Evolutionary conservation across 2,113 vertebrate genomes (phyloP), one percentile per base, ranked within the genome.

Genomic region (Brienomyrus longianalis): DNA sequence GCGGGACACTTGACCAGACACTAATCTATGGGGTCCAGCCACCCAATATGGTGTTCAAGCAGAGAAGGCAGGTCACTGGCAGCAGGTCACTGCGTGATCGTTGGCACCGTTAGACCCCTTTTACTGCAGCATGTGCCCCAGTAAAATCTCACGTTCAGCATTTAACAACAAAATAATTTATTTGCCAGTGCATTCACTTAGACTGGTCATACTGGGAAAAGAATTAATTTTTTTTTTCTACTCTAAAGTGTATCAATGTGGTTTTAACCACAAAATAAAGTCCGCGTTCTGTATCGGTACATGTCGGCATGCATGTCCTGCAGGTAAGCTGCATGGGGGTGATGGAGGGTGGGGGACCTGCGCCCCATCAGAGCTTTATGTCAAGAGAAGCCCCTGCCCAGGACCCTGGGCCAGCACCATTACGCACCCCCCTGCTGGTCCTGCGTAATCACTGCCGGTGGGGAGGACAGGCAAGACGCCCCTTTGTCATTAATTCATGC

Each of bases 401-500:
- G 27, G 62, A 31, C n/a, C n/a, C 23, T n/a, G 23, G 66, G 7
- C 59, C 59, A 27, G 59, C 10, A 31, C 31, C 70, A 77, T 31
- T 9, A 39, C 15, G 27, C 70, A 77, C 31, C 91, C 87, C 90
- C 88, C 90, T 77, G 35, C 89, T 84, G 52, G 21, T 77, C 39
- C 52, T 88, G 87, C 94, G 94, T 95, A 95, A 95, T 95, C 94
- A 94, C 92, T 86, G 91, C 80, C 90, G 88, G 90, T 66, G 77
- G 87, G 89, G 86, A 89, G 90, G 89, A 56, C 56, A 80, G 88
- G 39, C 27, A 74, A 31, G 77, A 91, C 93, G 91, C 66, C 62
- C 89, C 21, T 85, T 92, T 88, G 93, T 95, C 90, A 95, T 86
- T 95, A 94, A 95, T 95, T 96, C 90, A 95, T 94, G 93, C 35